phyloP scores from a whole-genome alignment of 2,888 invertebrate species.

The Rhingia campestris region DNA sequence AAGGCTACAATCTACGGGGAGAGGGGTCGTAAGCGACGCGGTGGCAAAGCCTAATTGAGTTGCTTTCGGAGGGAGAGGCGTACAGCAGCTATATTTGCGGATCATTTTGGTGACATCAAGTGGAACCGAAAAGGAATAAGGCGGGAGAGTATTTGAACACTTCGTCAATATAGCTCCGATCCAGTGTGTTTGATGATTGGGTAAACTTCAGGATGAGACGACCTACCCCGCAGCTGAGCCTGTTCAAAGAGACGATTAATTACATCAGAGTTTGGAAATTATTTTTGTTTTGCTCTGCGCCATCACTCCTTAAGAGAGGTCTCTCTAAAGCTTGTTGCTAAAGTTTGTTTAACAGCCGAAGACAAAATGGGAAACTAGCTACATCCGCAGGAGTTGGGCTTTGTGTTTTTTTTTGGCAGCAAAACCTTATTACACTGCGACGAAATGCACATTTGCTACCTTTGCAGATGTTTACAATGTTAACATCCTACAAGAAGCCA shows the following conservation, averaged over 20 bases:
- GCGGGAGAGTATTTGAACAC: slow-evolving; percentile 35
- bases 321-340: background rate
- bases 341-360: background rate
- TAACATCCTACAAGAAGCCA: slow-evolving; percentile 51
- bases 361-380: slow-evolving; percentile 12
- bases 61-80: background rate
- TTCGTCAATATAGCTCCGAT: slow-evolving; percentile 33
- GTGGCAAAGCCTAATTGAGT: slow-evolving; percentile 38
- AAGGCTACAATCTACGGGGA: slow-evolving; percentile 10
- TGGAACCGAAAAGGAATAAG: slow-evolving; percentile 35
- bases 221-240: slow-evolving; percentile 6
- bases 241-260: slow-evolving; percentile 59
- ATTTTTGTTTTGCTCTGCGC: slow-evolving; percentile 11
- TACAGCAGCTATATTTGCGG: slow-evolving; percentile 50
- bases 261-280: slow-evolving; percentile 45
- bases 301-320: background rate
- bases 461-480: slow-evolving; percentile 70
- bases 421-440: slow-evolving; percentile 64
- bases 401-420: slow-evolving; percentile 49
- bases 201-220: background rate
- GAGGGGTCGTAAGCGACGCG: background rate
- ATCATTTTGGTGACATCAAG: slow-evolving; percentile 61
- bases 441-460: slow-evolving; percentile 67
- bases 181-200: slow-evolving; percentile 35
- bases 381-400: slow-evolving; percentile 1